Evolutionary conservation across 2,888 invertebrate genomes (phyloP).

Genomic region (Sussaba pulchella): DNA sequence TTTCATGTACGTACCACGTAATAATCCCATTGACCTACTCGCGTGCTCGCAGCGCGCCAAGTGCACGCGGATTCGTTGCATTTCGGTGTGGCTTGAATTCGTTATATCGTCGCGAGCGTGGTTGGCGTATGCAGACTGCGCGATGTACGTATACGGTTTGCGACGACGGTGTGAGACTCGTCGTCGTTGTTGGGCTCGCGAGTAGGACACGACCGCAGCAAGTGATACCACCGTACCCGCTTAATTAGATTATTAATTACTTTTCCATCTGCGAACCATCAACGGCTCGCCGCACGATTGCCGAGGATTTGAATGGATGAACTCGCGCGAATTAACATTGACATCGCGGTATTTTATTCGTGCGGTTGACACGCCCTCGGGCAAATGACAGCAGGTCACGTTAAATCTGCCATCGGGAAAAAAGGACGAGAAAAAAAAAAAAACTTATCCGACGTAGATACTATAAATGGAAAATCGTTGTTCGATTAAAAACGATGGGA

Average conservation of each 20-base stretch:
- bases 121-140: neutral
- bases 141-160: neutral
- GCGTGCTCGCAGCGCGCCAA: slow-evolving; percentile 7
- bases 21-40: slow-evolving; percentile 54
- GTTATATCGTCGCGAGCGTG: slow-evolving; percentile 30
- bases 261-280: slow-evolving; percentile 40
- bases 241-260: slow-evolving; percentile 59
- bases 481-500: too few relatives aligned
- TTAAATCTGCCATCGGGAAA: neutral
- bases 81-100: slow-evolving; percentile 46
- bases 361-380: slow-evolving; percentile 24
- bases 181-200: slow-evolving; percentile 34
- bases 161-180: slow-evolving; percentile 18
- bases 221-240: slow-evolving; percentile 23
- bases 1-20: slow-evolving; percentile 1
- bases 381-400: slow-evolving; percentile 5
- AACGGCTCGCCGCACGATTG: slow-evolving; percentile 9
- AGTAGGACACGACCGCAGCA: slow-evolving; percentile 40
- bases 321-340: slow-evolving; percentile 27
- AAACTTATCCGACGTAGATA: too few relatives aligned
- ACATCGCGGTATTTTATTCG: slow-evolving; percentile 28
- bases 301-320: neutral
- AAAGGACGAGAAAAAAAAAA: too few relatives aligned
- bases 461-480: too few relatives aligned
- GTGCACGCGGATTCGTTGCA: slow-evolving; percentile 45